Conservation (phyloP, 2,888 invertebrate species). For the Eudasyphora cyanicolor region DNA sequence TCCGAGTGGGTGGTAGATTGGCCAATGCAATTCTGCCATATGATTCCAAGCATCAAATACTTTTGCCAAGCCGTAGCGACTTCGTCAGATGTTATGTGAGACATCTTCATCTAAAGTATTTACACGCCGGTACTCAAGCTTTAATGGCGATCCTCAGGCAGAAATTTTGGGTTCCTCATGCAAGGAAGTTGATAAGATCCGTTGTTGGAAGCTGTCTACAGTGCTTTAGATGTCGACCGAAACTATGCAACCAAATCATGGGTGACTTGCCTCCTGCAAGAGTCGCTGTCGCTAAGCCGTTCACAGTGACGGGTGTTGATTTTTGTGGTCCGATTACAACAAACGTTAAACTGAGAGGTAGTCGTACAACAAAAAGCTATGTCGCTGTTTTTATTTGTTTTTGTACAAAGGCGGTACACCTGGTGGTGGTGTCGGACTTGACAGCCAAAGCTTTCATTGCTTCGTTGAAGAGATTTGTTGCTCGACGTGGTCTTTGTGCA, state of each 20-base stretch:
- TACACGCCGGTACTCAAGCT: slow-evolving; percentile 42
- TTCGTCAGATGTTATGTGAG: slow-evolving; percentile 15
- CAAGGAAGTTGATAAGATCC: slow-evolving; percentile 9
- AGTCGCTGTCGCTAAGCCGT: no score
- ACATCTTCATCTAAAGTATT: slow-evolving; percentile 19
- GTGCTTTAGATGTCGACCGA: slow-evolving; percentile 60
- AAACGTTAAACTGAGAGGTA: slow-evolving; percentile 25
- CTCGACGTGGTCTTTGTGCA: slow-evolving; percentile 49
- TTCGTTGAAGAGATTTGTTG: slow-evolving; percentile 58
- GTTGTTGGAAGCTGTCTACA: slow-evolving; percentile 5
- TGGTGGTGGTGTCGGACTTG: slow-evolving; percentile 62
- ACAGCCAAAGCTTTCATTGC: slow-evolving; percentile 59
- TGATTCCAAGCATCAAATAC: slow-evolving; percentile 43
- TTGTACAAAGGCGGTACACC: slow-evolving; percentile 34
- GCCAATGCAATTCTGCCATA: slow-evolving; percentile 36
- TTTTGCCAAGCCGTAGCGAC: slow-evolving; percentile 1
- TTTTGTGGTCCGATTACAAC: slow-evolving; percentile 46
- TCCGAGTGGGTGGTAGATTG: slow-evolving; percentile 44
- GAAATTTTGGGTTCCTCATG: slow-evolving; percentile 59
- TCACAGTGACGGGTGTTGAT: no score
- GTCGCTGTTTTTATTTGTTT: slow-evolving; percentile 49
- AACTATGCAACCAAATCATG: no score
- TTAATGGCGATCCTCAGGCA: slow-evolving; percentile 51
- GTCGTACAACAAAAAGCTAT: slow-evolving; percentile 38
- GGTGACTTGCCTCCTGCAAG: slow-evolving; percentile 50